Evolutionary conservation across 2,888 invertebrate species (phyloP), one percentile per base, ranked within the genome.

Genomic region (Gortyna flavago): DNA sequence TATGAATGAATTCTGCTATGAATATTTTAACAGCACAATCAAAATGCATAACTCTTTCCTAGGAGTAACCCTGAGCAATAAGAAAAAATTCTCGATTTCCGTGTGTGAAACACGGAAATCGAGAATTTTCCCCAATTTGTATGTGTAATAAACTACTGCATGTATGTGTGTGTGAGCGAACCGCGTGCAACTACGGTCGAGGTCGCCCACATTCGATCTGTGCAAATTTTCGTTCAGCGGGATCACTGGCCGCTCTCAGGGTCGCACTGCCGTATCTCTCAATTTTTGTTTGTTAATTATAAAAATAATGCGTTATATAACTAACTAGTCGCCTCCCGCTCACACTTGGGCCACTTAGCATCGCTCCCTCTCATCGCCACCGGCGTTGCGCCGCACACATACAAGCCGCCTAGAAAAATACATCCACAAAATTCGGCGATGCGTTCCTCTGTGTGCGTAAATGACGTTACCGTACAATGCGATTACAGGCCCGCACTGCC

Each of bases 301-400:
- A 96, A 96, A 96, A 96, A 96, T 96, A 96, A 96, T 96, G 96
- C 95, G 96, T 96, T 96, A 96, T 96, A 96, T 96, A 96, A 96
- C 93, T 87, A 90, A 92, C 85, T 92, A 86, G 85, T 61, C 65
- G 16, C 75, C 32, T 95, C 95, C 88, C 92, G 80, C 87, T 96
- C 91, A 72, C 90, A 77, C 94, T 21, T 71, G 44, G 13, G n/a
- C 16, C 1, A 16, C 2, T 57, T 32, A 76, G 64, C 29, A 84
- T 94, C 92, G 79, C 62, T 71, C 91, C 83, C 89, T 95, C 93
- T 91, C 95, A 80, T 85, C 88, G 89, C 89, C 91, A 90, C 89
- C 91, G 88, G 90, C 92, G 93, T 90, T 91, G 92, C 91, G 91
- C 87, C 93, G 93, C 96, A 96, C 96, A 96, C 96, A 93, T 86